Evolutionary conservation across 2,113 vertebrate genomes (phyloP).

Genomic region (Lampris megalopsis): DNA sequence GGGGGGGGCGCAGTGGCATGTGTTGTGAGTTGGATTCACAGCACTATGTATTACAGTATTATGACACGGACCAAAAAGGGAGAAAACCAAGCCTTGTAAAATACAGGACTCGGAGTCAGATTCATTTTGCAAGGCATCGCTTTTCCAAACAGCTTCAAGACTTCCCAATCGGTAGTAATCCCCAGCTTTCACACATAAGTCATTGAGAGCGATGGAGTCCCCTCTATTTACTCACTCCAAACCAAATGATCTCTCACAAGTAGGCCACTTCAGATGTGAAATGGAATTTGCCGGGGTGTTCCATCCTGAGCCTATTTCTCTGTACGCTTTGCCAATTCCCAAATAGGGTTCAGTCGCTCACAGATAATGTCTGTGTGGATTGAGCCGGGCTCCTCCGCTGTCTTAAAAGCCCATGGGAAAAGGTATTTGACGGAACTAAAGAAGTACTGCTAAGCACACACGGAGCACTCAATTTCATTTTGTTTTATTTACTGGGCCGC

Average conservation of each 20-base stretch:
- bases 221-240: constrained; percentile 95
- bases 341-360: constrained; percentile 93
- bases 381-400: constrained; percentile 87
- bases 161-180: constrained; percentile 93
- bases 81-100: constrained; percentile 42
- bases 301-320: constrained; percentile 90
- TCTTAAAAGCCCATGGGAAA: constrained; percentile 88
- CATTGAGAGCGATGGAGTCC: constrained; percentile 95
- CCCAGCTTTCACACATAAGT: constrained; percentile 90
- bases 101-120: constrained; percentile 35
- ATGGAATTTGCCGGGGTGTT: constrained; percentile 94
- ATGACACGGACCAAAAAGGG: constrained; percentile 33
- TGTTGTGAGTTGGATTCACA: constrained; percentile 4
- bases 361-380: constrained; percentile 94
- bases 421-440: constrained; percentile 88
- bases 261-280: constrained; percentile 99
- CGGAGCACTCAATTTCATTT: constrained; percentile 90
- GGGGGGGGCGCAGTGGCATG: neutral
- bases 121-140: constrained; percentile 78
- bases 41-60: neutral
- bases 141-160: constrained; percentile 90
- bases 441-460: constrained; percentile 87
- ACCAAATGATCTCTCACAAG: constrained; percentile 98
- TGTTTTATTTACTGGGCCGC: constrained; percentile 89
- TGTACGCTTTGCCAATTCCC: constrained; percentile 92